phyloP scores from a whole-genome alignment of 2,113 vertebrate species.

The Calypte anna region DNA sequence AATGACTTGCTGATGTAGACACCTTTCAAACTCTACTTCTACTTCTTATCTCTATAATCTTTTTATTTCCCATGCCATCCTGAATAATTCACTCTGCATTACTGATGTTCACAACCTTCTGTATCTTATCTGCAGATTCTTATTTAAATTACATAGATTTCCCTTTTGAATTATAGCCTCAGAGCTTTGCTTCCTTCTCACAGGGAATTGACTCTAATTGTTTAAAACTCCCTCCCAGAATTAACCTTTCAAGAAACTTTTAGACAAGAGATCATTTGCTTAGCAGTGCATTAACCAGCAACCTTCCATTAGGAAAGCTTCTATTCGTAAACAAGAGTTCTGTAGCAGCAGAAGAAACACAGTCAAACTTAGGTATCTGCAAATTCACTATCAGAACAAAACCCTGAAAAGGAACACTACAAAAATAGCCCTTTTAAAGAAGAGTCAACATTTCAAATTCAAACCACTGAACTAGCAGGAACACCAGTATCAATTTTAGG shows the following conservation, averaged over 20 bases:
- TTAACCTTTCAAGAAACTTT: background rate
- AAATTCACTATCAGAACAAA: background rate
- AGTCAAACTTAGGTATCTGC: background rate
- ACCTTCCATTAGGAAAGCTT: background rate
- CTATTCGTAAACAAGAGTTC: background rate
- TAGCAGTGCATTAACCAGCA: background rate
- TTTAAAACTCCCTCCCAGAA: background rate
- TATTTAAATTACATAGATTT: background rate
- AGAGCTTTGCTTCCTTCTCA: background rate
- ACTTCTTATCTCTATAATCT: background rate
- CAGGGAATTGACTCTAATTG: background rate
- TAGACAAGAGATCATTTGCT: background rate
- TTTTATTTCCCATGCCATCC: background rate
- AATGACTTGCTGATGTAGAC: background rate
- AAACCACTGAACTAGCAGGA: background rate
- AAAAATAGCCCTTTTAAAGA: background rate
- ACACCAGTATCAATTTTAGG: background rate
- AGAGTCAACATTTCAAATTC: background rate
- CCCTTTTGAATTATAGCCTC: background rate
- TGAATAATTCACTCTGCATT: slow-evolving; percentile 21
- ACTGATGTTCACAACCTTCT: background rate
- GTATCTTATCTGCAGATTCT: background rate
- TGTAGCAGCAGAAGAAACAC: background rate
- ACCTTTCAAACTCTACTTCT: background rate
- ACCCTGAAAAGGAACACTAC: background rate